Percentiles rank a stretch among this genome's conserved stretches.
Evolutionary conservation across 2,888 invertebrate genomes (phyloP).

Genomic region (Tethea ocularis): DNA sequence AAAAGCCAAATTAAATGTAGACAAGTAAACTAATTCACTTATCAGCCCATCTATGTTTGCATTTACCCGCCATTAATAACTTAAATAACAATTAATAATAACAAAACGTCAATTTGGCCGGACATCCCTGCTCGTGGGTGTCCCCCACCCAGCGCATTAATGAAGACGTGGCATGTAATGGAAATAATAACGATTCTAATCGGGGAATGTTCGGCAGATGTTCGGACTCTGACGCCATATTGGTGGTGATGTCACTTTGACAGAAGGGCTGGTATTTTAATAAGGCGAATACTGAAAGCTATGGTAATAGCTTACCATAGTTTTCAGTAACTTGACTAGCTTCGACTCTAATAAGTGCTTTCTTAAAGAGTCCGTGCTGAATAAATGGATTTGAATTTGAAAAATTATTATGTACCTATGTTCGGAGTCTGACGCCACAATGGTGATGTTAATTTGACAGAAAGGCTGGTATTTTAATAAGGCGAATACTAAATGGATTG

Average conservation of each 20-base stretch:
- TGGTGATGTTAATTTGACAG: slow-evolving; percentile 2
- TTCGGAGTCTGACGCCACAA: neutral
- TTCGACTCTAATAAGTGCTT: too few species aligned
- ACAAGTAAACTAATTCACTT: neutral
- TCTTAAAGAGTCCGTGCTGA: too few species aligned
- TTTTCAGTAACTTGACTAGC: too few species aligned
- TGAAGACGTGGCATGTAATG: slow-evolving; percentile 17
- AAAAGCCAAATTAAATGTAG: too few species aligned
- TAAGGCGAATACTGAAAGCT: too few species aligned
- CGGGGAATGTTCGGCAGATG: slow-evolving; percentile 33
- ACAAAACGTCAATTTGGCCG: slow-evolving; percentile 4
- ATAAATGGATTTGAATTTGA: too few species aligned
- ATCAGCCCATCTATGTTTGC: neutral
- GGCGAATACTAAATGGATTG: too few species aligned
- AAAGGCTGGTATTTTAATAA: neutral
- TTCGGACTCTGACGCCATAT: slow-evolving; percentile 3
- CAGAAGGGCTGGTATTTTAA: neutral
- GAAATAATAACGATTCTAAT: slow-evolving; percentile 33
- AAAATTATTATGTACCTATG: too few species aligned
- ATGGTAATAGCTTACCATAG: too few species aligned
- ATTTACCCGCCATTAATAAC: neutral
- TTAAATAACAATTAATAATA: slow-evolving; percentile 8
- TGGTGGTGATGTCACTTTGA: slow-evolving; percentile 1
- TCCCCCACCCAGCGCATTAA: neutral
- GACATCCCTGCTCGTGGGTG: slow-evolving; percentile 9